A percentile compares a stretch with the other conserved stretches of the same genome.
Conservation (phyloP, 2,113 vertebrate genomes). For the Mohoua ochrocephala region DNA sequence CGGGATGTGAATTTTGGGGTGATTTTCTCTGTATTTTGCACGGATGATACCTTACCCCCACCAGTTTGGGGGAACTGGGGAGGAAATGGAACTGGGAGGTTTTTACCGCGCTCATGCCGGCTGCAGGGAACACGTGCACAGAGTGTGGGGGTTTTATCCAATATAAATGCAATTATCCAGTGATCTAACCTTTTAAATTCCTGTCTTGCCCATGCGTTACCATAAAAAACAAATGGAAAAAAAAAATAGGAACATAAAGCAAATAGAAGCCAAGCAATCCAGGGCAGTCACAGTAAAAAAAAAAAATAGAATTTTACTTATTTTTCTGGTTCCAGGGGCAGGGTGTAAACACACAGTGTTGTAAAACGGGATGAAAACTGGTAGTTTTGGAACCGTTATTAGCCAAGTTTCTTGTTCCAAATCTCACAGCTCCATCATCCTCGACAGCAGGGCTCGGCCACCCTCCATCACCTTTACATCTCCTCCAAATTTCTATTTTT, state of each 20-base stretch:
- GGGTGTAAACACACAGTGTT: fast-evolving
- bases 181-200: neutral
- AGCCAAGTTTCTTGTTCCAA: neutral
- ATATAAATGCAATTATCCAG: neutral
- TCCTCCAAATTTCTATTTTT: neutral
- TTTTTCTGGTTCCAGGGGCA: neutral
- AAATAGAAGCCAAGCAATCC: neutral
- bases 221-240: neutral
- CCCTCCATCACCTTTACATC: neutral
- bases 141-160: neutral
- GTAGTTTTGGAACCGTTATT: fast-evolving
- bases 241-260: neutral
- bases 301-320: neutral
- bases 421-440: neutral
- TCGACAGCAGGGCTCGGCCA: fast-evolving
- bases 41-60: neutral
- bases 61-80: neutral
- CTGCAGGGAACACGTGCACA: neutral
- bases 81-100: neutral
- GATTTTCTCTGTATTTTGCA: neutral
- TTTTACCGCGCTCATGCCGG: fast-evolving
- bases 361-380: neutral
- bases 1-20: neutral
- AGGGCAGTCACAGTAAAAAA: no score
- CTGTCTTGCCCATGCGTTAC: neutral